Evolutionary conservation across 1,140 invertebrate species (phyloP).

Genomic region (Euwallacea similis): DNA sequence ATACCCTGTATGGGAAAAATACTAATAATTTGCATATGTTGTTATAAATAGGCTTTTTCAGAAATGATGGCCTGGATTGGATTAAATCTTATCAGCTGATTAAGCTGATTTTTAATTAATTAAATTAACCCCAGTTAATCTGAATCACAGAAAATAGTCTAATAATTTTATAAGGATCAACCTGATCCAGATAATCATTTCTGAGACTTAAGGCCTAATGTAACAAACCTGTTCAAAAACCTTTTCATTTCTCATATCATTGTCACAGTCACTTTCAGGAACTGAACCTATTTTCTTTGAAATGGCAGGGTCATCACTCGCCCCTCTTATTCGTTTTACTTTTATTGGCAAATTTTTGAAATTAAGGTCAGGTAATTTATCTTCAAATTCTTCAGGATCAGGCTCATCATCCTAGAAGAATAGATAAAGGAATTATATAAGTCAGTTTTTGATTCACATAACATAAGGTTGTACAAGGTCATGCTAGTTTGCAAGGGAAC

Average conservation of each 20-base stretch:
- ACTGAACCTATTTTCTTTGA: neutral
- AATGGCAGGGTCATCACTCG: neutral
- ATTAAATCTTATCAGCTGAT: no score
- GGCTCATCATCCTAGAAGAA: no score
- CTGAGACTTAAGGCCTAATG: no score
- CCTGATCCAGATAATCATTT: no score
- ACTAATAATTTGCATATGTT: no score
- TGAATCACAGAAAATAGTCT: no score
- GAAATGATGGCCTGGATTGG: no score
- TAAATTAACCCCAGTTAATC: no score
- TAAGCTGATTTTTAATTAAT: no score
- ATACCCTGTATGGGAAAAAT: no score
- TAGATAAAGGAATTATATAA: neutral
- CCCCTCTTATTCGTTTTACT: slow-evolving; percentile 17
- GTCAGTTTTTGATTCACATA: neutral
- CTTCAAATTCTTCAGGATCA: neutral
- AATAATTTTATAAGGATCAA: no score
- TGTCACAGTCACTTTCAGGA: neutral
- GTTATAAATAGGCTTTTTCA: no score
- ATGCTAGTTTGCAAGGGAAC: neutral
- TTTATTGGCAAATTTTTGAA: slow-evolving; percentile 30
- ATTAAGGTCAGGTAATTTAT: slow-evolving; percentile 9
- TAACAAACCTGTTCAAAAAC: slow-evolving; percentile 18
- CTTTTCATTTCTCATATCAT: slow-evolving; percentile 15
- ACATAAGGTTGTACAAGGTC: neutral